Evolutionary conservation across 2,113 vertebrate genomes (phyloP), one percentile per base, ranked within the genome.

Genomic region (Sinosuthora webbiana): DNA sequence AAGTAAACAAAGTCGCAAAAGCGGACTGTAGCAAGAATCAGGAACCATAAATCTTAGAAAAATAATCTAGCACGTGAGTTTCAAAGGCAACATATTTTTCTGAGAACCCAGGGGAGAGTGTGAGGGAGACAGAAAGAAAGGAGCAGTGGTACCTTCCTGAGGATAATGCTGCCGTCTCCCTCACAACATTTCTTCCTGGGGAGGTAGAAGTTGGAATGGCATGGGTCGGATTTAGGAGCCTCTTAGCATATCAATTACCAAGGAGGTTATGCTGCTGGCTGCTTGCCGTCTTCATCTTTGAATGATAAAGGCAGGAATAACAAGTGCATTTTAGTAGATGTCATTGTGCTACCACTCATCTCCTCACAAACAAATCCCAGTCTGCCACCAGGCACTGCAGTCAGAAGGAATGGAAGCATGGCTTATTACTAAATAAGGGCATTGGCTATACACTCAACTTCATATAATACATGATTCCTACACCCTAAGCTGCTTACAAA

Each of bases 381-480:
- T 59, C 79, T 94, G 90, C 59, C 67, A 80, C 84, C 4, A 27
- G 79, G 57, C 78, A n/a, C 45, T 70, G 47, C 42, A 65, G 63
- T 62, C 71, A 62, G 74, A 13, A 89, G 63, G 45, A 88, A 33
- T 28, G 33, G 47, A 78, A 93, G 64, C 79, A 67, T 17, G 75
- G 30, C 47, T 76, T 95, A 74, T 80, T 92, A 55, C 92, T 94
- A 95, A 92, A 83, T 92, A 94, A 95, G 80, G 92, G 13, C 90
- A 93, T 62, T 67, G 68, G 27, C 70, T 92, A 74, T 94, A 57
- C 1, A 0, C 50, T 56, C 37, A 11, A 5, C 67, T 94, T 88
- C 68, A 80, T 63, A 35, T 81, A 83, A 93, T 90, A 69, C 47
- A 44, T 17, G 39, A 45, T 59, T 52, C 45, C 76, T 83, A 62